A percentile compares a stretch with the other conserved stretches of the same genome.
phyloP scores from a whole-genome alignment of 1,140 invertebrate species.

The Drosophila triauraria region DNA sequence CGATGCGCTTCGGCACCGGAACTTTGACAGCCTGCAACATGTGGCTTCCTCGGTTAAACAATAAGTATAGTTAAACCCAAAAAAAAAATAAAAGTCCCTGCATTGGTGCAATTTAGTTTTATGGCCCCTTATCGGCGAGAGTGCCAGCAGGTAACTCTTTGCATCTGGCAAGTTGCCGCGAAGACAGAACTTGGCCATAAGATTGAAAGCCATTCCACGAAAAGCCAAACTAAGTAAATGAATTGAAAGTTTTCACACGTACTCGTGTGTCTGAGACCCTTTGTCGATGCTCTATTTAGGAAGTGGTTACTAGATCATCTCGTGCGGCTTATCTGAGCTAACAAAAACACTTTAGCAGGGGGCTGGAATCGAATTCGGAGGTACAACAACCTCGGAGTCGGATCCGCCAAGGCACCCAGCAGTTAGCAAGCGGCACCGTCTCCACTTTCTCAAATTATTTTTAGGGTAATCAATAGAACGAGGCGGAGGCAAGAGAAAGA shows the following conservation, averaged over 20 bases:
- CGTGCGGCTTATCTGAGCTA: conserved; percentile 42
- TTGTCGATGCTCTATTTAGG: conserved; percentile 39
- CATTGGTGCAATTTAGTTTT: conserved; percentile 44
- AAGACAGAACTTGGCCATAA: conserved; percentile 14
- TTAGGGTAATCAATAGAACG: conserved; percentile 58
- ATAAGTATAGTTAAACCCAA: conserved; percentile 12
- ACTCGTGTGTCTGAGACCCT: conserved; percentile 7
- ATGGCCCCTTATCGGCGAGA: conserved; percentile 35
- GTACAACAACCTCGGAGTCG: conserved; percentile 44
- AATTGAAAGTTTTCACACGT: conserved; percentile 52
- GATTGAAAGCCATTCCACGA: conserved; percentile 17
- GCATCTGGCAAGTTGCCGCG: conserved; percentile 19
- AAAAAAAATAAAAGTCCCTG: conserved; percentile 7
- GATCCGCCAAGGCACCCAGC: conserved; percentile 43
- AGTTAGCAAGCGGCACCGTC: conserved; percentile 42
- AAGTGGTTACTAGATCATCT: conserved; percentile 40
- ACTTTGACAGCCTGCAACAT: conserved; percentile 44
- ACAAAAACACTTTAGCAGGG: conserved; percentile 46
- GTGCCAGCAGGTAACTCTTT: conserved; percentile 13
- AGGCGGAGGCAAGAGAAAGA: conserved; percentile 20
- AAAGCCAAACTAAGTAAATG: conserved; percentile 32
- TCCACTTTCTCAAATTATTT: conserved; percentile 46
- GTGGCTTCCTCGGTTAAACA: conserved; percentile 28
- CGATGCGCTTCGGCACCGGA: conserved; percentile 41
- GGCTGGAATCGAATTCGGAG: conserved; percentile 36